Evolutionary conservation across 2,888 invertebrate genomes (phyloP).

Genomic region (Coleophora deauratella): DNA sequence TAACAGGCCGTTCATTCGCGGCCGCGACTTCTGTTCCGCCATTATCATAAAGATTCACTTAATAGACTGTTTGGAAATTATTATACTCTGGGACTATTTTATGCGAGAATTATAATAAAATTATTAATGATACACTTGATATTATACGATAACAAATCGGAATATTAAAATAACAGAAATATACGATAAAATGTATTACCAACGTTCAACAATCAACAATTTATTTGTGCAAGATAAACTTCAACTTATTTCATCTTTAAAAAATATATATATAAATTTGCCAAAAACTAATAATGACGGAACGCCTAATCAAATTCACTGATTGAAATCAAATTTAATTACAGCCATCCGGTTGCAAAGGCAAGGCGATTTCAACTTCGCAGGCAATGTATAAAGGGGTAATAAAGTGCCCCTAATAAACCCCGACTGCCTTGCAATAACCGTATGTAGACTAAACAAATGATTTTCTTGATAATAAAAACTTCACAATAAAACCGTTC

Average conservation of each 20-base stretch:
- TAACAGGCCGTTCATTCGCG: slow-evolving; percentile 64
- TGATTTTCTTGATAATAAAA: slow-evolving; percentile 71
- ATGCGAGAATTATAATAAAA: slow-evolving; percentile 23
- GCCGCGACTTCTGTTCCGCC: slow-evolving; percentile 68
- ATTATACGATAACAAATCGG: too few relatives aligned
- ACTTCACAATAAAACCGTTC: slow-evolving; percentile 71
- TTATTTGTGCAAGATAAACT: too few relatives aligned
- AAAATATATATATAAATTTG: too few relatives aligned
- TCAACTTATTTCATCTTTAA: too few relatives aligned
- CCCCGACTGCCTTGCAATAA: slow-evolving; percentile 60
- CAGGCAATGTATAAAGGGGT: slow-evolving; percentile 47
- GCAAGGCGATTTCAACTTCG: slow-evolving; percentile 44
- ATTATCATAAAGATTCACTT: slow-evolving; percentile 73
- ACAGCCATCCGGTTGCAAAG: slow-evolving; percentile 44
- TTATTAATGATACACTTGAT: too few relatives aligned
- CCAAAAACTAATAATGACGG: slow-evolving; percentile 17
- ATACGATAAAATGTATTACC: too few relatives aligned
- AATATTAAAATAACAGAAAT: too few relatives aligned
- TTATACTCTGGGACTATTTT: slow-evolving; percentile 65
- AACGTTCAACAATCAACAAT: too few relatives aligned
- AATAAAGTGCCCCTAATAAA: slow-evolving; percentile 69
- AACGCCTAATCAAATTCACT: slow-evolving; percentile 49
- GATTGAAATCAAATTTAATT: slow-evolving; percentile 63
- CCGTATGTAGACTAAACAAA: slow-evolving; percentile 72
- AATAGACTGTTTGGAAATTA: slow-evolving; percentile 71